A percentile compares a stretch with the other conserved stretches of the same genome.
Conservation (phyloP, 2,113 vertebrate genomes). For the Vidua macroura region DNA sequence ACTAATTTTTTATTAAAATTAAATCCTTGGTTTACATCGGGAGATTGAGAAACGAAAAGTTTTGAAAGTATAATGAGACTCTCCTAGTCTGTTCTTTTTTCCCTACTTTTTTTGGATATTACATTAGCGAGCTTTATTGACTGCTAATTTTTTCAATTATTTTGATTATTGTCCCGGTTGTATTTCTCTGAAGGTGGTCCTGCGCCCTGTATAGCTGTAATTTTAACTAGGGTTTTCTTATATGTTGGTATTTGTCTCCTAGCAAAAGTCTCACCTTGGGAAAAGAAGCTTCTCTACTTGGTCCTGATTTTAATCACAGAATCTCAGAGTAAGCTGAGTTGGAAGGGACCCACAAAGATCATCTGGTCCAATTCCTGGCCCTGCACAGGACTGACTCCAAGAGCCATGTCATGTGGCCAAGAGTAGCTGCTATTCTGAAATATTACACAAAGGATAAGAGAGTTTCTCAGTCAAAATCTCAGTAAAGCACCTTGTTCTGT, state of each 20-base stretch:
- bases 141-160: neutral
- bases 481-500: neutral
- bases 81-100: neutral
- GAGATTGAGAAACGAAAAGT: neutral
- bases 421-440: neutral
- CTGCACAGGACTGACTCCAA: neutral
- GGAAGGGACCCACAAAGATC: neutral
- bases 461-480: neutral
- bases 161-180: neutral
- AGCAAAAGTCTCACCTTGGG: neutral
- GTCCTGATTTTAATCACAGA: neutral
- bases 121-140: neutral
- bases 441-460: neutral
- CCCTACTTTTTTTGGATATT: neutral
- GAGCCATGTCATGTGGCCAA: neutral
- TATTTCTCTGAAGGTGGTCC: neutral
- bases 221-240: neutral
- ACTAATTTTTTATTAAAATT: neutral
- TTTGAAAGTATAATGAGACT: neutral
- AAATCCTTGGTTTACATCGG: neutral
- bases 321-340: neutral
- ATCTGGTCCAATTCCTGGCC: neutral
- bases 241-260: neutral
- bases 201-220: neutral
- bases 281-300: neutral